Percentiles rank a stretch among this genome's conserved stretches.
Conservation (phyloP, 2,797 vertebrate species). For the Tragopan temminckii region DNA sequence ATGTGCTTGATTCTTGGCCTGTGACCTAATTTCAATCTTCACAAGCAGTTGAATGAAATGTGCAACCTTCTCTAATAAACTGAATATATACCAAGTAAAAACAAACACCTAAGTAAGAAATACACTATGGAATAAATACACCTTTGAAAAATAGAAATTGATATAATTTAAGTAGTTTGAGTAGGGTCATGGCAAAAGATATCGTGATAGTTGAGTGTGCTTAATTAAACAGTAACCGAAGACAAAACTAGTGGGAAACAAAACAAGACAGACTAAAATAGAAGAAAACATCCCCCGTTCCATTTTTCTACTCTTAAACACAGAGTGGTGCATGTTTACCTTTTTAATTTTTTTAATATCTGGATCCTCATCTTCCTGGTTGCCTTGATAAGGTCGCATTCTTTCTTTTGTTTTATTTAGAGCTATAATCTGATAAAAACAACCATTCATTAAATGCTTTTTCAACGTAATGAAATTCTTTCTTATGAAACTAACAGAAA, state of each 20-base stretch:
- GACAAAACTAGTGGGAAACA: neutral
- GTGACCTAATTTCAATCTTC: neutral
- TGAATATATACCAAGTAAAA: neutral
- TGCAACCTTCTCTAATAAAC: neutral
- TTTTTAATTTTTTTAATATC: constrained; percentile 99
- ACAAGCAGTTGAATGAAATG: neutral
- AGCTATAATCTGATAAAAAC: constrained; percentile 89
- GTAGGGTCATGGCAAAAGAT: neutral
- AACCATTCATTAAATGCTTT: constrained; percentile 33
- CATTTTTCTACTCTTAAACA: neutral
- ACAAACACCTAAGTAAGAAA: neutral
- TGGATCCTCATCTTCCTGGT: constrained; percentile 94
- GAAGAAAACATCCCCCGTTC: rapidly evolving
- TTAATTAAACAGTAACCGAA: neutral
- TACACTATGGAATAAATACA: neutral
- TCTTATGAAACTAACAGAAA: neutral
- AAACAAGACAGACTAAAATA: neutral
- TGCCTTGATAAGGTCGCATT: constrained; percentile 94
- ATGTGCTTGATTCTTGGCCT: neutral
- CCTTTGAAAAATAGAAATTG: neutral
- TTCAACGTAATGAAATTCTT: neutral
- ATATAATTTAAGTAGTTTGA: neutral
- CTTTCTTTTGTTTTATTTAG: constrained; percentile 99
- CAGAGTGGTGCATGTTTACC: constrained; percentile 78
- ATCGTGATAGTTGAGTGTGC: neutral